Evolutionary conservation across 2,113 vertebrate species (phyloP).

Genomic region (Lycocorax pyrrhopterus): DNA sequence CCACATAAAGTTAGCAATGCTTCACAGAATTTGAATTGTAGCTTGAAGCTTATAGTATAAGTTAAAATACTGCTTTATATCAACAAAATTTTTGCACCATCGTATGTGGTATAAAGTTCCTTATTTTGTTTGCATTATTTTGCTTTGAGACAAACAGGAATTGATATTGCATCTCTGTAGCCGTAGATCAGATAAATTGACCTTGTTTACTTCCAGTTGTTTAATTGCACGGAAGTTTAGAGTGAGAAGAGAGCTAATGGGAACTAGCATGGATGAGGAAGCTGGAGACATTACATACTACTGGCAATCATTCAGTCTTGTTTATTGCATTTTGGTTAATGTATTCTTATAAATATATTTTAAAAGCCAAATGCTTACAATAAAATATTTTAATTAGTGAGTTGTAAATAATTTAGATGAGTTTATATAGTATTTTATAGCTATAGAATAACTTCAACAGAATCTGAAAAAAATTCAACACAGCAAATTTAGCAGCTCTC

Average conservation of each 20-base stretch:
- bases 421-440: neutral
- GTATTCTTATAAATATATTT: neutral
- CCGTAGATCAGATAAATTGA: neutral
- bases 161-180: neutral
- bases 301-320: neutral
- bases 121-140: neutral
- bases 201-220: neutral
- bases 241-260: neutral
- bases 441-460: neutral
- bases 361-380: neutral
- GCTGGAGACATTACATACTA: neutral
- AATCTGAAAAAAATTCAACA: neutral
- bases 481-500: neutral
- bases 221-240: neutral
- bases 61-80: neutral
- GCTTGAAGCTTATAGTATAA: neutral
- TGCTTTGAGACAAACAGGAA: neutral
- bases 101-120: neutral
- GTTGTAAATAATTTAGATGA: neutral
- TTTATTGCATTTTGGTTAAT: neutral
- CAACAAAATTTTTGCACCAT: neutral
- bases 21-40: neutral
- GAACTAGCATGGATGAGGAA: neutral
- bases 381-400: neutral
- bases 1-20: fast-evolving